A percentile compares a stretch with the other conserved stretches of the same genome.
Conservation (phyloP, 2,113 vertebrate species). For the Rhynchopsitta pachyrhyncha region DNA sequence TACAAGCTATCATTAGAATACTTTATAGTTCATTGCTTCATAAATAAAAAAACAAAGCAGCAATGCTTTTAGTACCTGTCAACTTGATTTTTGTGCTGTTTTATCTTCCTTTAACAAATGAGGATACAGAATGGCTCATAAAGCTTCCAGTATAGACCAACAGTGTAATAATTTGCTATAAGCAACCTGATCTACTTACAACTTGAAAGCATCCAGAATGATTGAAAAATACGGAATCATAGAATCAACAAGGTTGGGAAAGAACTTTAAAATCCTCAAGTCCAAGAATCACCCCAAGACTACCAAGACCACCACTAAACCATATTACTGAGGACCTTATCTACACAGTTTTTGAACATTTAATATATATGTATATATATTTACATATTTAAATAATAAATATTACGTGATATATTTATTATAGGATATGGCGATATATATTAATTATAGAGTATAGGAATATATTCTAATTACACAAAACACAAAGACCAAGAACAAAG, state of each 20-base stretch:
- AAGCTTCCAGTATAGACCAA: not conserved
- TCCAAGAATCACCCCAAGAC: not conserved
- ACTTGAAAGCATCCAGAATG: not conserved
- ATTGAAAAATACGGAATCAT: not conserved
- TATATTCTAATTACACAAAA: not conserved
- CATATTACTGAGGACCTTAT: not conserved
- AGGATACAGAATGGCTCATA: not conserved
- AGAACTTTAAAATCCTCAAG: not conserved
- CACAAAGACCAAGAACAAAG: not conserved
- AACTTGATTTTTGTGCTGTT: not conserved
- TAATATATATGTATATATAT: not conserved
- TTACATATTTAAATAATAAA: not conserved
- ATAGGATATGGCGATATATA: not conserved
- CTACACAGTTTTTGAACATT: not conserved
- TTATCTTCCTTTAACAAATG: not conserved
- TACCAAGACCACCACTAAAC: not conserved
- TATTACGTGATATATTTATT: not conserved
- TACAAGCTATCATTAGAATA: slow-evolving; percentile 7
- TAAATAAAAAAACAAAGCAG: slow-evolving; percentile 12
- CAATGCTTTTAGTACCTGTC: not conserved
- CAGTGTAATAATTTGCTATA: not conserved
- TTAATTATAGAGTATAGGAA: not conserved
- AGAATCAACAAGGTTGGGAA: not conserved
- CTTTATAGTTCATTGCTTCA: slow-evolving; percentile 35
- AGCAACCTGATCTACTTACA: not conserved